A percentile compares a stretch with the other conserved stretches of the same genome.
phyloP scores from a whole-genome alignment of 23 tunicate genomes.

The Trididemnum miniatum region DNA sequence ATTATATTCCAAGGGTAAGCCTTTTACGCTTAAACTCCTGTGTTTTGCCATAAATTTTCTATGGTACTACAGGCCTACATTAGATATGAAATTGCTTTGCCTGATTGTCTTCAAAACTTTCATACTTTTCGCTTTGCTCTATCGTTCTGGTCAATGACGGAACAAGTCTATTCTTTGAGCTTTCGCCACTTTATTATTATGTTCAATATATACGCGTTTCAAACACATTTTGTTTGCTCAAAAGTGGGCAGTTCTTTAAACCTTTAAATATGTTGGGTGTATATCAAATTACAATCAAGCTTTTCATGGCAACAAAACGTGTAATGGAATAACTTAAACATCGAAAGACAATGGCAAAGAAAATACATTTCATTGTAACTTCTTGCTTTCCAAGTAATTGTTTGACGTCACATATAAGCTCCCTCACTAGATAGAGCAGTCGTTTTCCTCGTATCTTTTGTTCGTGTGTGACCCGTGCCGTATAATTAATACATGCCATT shows the following conservation, averaged over 20 bases:
- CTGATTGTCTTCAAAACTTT: too few species aligned
- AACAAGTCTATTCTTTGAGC: too few species aligned
- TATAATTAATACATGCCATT: slow-evolving; percentile 9
- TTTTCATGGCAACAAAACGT: slow-evolving; percentile 12
- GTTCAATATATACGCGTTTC: too few species aligned
- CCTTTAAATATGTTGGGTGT: slow-evolving; percentile 4
- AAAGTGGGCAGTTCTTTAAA: slow-evolving; percentile 1
- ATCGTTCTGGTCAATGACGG: too few species aligned
- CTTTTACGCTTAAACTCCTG: too few species aligned
- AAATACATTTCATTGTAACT: not conserved
- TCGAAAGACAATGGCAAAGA: not conserved
- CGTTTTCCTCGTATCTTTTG: not conserved
- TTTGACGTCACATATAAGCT: not conserved
- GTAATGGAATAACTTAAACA: slow-evolving; percentile 35
- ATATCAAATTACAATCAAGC: not conserved
- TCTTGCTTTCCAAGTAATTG: not conserved
- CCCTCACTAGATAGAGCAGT: not conserved
- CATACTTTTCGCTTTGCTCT: too few species aligned
- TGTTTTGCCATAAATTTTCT: too few species aligned
- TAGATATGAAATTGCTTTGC: too few species aligned
- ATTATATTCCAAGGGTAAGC: too few species aligned
- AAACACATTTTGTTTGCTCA: not conserved
- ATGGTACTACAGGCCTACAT: too few species aligned
- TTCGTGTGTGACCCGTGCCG: slow-evolving; percentile 9
- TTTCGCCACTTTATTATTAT: too few species aligned